phyloP scores from a whole-genome alignment of 2,797 vertebrate species.

The Notoglanidium macrostoma region DNA sequence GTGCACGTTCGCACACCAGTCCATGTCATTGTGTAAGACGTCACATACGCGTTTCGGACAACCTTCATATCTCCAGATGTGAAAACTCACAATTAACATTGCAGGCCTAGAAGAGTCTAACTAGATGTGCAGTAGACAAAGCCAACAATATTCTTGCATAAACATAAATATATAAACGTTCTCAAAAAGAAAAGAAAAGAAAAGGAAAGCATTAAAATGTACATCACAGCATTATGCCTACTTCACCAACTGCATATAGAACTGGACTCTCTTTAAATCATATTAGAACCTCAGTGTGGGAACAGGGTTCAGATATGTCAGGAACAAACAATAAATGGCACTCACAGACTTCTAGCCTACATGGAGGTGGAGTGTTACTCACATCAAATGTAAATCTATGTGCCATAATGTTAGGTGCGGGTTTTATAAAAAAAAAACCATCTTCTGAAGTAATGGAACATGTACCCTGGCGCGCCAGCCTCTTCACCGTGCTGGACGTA shows the following conservation, averaged over 20 bases:
- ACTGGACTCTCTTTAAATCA: background rate
- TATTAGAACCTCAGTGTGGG: conserved; percentile 1
- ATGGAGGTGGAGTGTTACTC: background rate
- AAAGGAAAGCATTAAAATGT: background rate
- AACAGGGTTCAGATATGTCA: conserved; percentile 1
- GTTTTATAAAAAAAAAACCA: background rate
- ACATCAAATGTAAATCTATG: background rate
- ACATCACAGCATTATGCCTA: conserved; percentile 37
- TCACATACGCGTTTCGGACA: background rate
- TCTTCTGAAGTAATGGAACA: background rate
- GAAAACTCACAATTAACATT: background rate
- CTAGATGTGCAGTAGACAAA: conserved; percentile 38
- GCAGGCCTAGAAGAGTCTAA: conserved; percentile 10
- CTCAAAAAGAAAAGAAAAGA: background rate
- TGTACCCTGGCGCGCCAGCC: background rate
- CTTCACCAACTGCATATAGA: conserved; percentile 25
- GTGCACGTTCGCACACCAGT: conserved; percentile 26
- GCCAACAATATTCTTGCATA: conserved; percentile 19
- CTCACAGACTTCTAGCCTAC: conserved; percentile 22
- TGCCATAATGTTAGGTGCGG: background rate
- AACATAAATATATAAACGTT: conserved; percentile 24
- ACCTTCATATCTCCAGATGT: conserved; percentile 27
- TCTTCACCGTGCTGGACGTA: background rate
- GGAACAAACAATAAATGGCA: background rate
- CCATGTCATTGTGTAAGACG: background rate